Percentiles rank a stretch among this genome's conserved stretches.
Evolutionary conservation across 64 coral and sea anemone species (phyloP).

Genomic region (Stichodactyla mertensii): DNA sequence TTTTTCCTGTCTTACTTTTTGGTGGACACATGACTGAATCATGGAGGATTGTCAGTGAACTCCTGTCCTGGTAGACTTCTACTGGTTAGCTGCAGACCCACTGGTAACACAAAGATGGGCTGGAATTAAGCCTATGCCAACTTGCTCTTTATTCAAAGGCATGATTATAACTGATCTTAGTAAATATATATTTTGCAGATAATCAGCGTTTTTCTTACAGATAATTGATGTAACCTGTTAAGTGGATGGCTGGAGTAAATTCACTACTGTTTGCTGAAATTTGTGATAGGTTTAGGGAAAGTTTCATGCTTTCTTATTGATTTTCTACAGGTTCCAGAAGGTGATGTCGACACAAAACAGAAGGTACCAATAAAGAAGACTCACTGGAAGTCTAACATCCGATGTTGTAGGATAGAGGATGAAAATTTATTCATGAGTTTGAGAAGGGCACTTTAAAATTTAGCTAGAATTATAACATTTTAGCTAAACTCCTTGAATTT

Average conservation of each 20-base stretch:
- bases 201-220: not conserved
- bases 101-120: not conserved
- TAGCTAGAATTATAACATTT: too few species aligned
- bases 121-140: not conserved
- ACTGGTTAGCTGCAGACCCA: not conserved
- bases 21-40: not conserved
- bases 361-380: conserved; percentile 6
- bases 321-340: conserved; percentile 7
- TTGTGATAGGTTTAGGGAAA: not conserved
- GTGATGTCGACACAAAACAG: not conserved
- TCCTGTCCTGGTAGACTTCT: not conserved
- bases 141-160: conserved; percentile 6
- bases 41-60: not conserved
- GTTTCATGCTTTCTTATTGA: conserved; percentile 16
- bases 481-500: too few species aligned
- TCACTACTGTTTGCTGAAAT: not conserved
- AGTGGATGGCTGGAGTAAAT: not conserved
- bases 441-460: too few species aligned
- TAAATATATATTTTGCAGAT: not conserved
- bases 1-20: conserved; percentile 7
- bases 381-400: not conserved
- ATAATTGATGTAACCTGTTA: not conserved
- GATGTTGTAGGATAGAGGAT: not conserved
- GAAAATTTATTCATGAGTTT: too few species aligned
- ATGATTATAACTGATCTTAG: not conserved